Evolutionary conservation across 2,797 vertebrate species (phyloP), one percentile per base, ranked within the genome.

Genomic region (Huso huso): DNA sequence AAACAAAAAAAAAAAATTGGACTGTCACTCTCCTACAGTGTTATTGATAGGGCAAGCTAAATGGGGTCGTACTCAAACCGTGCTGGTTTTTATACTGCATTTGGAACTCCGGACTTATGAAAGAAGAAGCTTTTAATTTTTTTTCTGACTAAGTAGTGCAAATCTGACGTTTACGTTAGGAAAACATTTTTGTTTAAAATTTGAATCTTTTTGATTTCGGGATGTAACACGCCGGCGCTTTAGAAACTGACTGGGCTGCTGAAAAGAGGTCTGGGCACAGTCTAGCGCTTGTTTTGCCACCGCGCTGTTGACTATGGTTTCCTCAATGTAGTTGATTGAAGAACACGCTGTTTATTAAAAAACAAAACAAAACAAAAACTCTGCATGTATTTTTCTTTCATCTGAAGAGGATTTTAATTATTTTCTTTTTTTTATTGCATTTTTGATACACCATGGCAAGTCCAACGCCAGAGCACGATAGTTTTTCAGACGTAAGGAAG

Each of bases 401-500:
- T 62, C 5, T 62, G 61, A 23, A n/a, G 61, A 9, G 15, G 6
- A 23, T 10, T 62, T 23, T 3, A 58, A 58, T 58, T n/a, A 11
- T n/a, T 10, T 10, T 11, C 55, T 58, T 58, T 9, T 23, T 66
- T 67, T 61, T 61, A 11, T 51, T 64, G 12, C 5, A 10, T 51
- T 37, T 65, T 63, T 2, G 49, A 58, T 53, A 61, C 66, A 71
- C 75, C 82, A 92, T 91, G 87, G 92, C 90, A 69, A 92, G 91
- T 75, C 91, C 90, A 66, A 87, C 85, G 10, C 67, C 75, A 18
- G 86, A 90, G 70, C 88, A 81, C 15, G 86, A 86, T 71, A 87
- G 89, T 68, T 89, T 91, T 79, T 93, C 91, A 6, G 92, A 93
- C 79, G 91, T 94, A 82, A 90, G 88, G 79, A 93, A 93, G 87